Conservation (phyloP, 2,797 vertebrate genomes). For the Falco biarmicus region DNA sequence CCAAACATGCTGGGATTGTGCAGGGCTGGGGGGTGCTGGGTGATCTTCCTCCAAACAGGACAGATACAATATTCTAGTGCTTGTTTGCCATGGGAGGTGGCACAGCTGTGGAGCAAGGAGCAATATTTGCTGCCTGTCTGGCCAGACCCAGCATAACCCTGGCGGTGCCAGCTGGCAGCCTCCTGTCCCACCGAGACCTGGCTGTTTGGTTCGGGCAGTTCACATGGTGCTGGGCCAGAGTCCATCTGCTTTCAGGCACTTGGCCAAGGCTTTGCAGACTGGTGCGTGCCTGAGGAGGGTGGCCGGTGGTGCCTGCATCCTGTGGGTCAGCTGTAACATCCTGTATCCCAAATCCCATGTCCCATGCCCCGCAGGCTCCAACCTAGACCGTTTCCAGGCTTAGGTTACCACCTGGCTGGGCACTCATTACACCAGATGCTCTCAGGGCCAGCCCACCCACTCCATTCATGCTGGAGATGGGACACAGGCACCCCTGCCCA, state of each 20-base stretch:
- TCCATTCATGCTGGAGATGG: accelerated
- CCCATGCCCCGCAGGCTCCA: background rate
- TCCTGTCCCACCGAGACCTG: background rate
- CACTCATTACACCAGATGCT: no score
- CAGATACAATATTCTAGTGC: no score
- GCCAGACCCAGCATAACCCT: background rate
- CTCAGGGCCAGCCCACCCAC: background rate
- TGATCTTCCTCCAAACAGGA: background rate
- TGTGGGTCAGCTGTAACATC: background rate
- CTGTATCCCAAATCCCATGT: background rate
- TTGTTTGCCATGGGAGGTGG: background rate
- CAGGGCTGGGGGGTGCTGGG: background rate
- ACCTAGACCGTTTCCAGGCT: background rate
- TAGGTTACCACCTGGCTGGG: no score
- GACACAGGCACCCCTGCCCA: background rate
- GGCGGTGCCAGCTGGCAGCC: background rate
- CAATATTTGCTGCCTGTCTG: background rate
- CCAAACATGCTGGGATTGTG: background rate
- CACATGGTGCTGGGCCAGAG: background rate
- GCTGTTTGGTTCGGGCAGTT: no score
- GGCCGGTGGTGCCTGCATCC: accelerated
- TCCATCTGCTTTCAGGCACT: accelerated
- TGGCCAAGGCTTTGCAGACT: background rate
- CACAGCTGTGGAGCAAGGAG: background rate
- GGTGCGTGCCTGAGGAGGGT: background rate